Base-by-base conservation (phyloP, 2,797 vertebrate genomes). In the Dicrostonyx torquatus region DNA sequence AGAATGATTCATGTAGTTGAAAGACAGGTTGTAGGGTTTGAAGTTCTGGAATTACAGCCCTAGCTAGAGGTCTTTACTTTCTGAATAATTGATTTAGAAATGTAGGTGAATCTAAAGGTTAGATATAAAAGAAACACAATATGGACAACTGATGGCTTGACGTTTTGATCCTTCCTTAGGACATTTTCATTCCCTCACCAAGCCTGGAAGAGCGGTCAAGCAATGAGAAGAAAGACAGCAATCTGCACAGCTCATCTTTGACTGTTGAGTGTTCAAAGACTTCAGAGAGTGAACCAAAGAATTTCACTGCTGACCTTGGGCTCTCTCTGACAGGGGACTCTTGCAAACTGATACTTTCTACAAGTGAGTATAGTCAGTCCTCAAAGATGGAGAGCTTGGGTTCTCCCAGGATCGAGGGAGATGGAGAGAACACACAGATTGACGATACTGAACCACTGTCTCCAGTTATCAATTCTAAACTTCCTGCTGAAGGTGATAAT, bases 121-220 rank as follows among this genome's bases (percentile, higher is more conserved):
- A 94, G 37, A 68, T 62, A 73, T 73, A 89, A 91, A 96, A 94
- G 53, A 89, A 93, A 60, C 62, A 94, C 11, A 70, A 76, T 93
- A 43, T 79, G 68, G 77, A 79, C 13, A 88, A 75, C 94, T 94
- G 78, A 82, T 78, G 22, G 80, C 95, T 87, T 94, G 12, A 95
- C 31, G 87, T 22, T 87, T 77, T 87, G 79, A 29, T 92, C 97
- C 72, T 94, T 40, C 13, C 95, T 96, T 97, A 99, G 99, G 99
- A 99, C 90, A 98, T 99, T 72, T 99, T 99, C 95, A 98, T 99
- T 95, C 98, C 99, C 15, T 99, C 99, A 0, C 99, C 97, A 95
- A 99, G 99, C 97, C 98, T 98, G 93, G 98, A 99, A 91, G 95
- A 98, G 83, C 96, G 72, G 17, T 85, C 79, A 86, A 94, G 93